Percentiles rank a stretch among this genome's conserved stretches.
Evolutionary conservation across 2,888 invertebrate species (phyloP).

Genomic region (Synanthedon vespiformis): DNA sequence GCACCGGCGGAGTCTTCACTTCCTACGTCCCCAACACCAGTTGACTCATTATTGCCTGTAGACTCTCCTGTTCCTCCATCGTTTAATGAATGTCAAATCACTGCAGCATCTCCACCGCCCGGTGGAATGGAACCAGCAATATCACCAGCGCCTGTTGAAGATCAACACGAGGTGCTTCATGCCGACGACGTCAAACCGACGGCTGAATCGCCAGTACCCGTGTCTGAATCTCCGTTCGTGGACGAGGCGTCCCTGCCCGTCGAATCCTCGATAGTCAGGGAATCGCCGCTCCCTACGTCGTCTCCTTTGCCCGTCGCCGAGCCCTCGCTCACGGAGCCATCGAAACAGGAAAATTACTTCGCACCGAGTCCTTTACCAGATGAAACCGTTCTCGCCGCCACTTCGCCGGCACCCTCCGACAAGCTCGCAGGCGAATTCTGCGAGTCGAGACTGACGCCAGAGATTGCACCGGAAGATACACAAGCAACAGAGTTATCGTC

Average conservation of each 20-base stretch:
- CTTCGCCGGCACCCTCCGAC: background rate
- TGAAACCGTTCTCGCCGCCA: background rate
- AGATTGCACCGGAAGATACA: background rate
- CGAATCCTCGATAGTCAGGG: constrained; percentile 7
- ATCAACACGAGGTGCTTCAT: background rate
- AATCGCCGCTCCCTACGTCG: constrained; percentile 1
- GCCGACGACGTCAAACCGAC: background rate
- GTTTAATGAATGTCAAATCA: background rate
- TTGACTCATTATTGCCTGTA: constrained; percentile 4
- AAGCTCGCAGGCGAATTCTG: background rate
- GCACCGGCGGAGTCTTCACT: constrained; percentile 8
- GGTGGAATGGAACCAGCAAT: constrained; percentile 5
- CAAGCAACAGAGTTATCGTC: constrained; percentile 4
- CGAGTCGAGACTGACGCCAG: background rate
- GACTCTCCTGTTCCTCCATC: background rate
- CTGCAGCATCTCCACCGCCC: background rate
- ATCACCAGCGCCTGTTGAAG: constrained; percentile 7
- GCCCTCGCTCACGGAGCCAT: constrained; percentile 6
- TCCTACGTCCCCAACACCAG: constrained; percentile 2
- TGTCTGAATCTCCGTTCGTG: constrained; percentile 8
- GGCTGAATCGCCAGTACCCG: background rate
- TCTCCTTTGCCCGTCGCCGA: constrained; percentile 3
- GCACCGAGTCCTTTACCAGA: background rate
- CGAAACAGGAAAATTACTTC: constrained; percentile 2
- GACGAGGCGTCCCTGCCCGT: constrained; percentile 2